phyloP scores from a whole-genome alignment of 2,888 invertebrate species.

The Sthenelais limicola region DNA sequence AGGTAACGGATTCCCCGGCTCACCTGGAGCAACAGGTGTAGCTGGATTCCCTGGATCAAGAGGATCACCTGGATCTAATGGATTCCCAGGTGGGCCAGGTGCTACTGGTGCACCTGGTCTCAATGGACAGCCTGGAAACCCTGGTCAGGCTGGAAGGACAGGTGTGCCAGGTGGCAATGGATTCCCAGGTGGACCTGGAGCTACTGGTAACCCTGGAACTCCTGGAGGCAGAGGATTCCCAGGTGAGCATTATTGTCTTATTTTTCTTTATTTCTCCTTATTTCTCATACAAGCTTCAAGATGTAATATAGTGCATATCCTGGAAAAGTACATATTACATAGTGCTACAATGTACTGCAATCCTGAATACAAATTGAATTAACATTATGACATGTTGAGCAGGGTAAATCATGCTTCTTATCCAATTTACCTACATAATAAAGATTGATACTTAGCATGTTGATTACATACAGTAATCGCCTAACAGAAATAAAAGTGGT shows the following conservation, averaged over 20 bases:
- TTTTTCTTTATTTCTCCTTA: background rate
- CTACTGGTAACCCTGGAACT: conserved; percentile 35
- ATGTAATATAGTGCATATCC: background rate
- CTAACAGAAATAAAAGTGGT: no score
- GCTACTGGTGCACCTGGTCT: conserved; percentile 38
- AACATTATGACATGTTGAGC: no score
- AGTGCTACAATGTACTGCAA: no score
- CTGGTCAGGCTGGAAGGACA: conserved; percentile 19
- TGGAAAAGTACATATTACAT: no score
- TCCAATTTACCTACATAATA: no score
- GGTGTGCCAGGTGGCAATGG: conserved; percentile 12
- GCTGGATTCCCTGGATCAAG: conserved; percentile 21
- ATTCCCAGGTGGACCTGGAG: conserved; percentile 26
- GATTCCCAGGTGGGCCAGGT: background rate
- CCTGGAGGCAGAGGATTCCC: conserved; percentile 39
- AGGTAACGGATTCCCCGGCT: conserved; percentile 19
- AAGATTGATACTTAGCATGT: no score
- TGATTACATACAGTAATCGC: no score
- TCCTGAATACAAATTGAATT: no score
- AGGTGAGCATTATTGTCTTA: background rate
- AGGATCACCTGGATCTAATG: conserved; percentile 1
- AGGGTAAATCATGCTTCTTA: no score
- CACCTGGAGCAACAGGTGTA: conserved; percentile 22
- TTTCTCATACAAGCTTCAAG: background rate
- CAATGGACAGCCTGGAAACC: conserved; percentile 14